phyloP scores from a whole-genome alignment of 2,113 vertebrate genomes.

The Vanacampus margaritifer region DNA sequence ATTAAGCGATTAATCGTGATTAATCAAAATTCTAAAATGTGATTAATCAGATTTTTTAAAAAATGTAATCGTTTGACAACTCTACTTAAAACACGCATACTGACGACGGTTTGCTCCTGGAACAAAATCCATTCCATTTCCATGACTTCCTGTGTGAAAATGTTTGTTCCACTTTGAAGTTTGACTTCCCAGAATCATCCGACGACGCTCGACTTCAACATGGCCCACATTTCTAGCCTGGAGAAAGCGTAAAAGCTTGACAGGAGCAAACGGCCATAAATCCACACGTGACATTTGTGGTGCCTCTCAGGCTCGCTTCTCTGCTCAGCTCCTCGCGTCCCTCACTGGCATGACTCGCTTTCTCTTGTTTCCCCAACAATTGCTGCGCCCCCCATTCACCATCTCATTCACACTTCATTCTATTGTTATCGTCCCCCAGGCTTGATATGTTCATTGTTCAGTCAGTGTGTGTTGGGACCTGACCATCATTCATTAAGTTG shows the following conservation, averaged over 20 bases:
- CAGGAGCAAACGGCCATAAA: neutral
- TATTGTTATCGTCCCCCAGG: slow-evolving; percentile 10
- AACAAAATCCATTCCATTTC: neutral
- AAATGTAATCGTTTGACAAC: too few species aligned
- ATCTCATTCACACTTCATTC: slow-evolving; percentile 27
- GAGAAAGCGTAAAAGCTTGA: neutral
- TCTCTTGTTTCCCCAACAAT: slow-evolving; percentile 16
- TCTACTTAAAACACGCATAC: too few species aligned
- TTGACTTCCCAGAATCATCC: neutral
- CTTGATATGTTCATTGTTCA: slow-evolving; percentile 57
- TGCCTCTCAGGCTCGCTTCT: slow-evolving; percentile 31
- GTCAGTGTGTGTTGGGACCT: slow-evolving; percentile 32
- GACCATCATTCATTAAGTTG: slow-evolving; percentile 42
- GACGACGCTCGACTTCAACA: neutral
- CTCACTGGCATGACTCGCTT: slow-evolving; percentile 26
- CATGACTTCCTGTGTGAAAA: neutral
- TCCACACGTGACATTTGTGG: slow-evolving; percentile 1
- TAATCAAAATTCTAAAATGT: too few species aligned
- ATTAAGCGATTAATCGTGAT: too few species aligned
- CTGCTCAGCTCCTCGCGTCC: slow-evolving; percentile 21
- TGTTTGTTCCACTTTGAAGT: neutral
- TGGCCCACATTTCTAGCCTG: neutral
- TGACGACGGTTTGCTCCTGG: neutral
- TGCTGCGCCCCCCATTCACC: slow-evolving; percentile 16
- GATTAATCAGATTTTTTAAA: too few species aligned